Base-by-base conservation (phyloP, 2,888 invertebrate genomes). In the Drepanosiphum platanoidis region DNA sequence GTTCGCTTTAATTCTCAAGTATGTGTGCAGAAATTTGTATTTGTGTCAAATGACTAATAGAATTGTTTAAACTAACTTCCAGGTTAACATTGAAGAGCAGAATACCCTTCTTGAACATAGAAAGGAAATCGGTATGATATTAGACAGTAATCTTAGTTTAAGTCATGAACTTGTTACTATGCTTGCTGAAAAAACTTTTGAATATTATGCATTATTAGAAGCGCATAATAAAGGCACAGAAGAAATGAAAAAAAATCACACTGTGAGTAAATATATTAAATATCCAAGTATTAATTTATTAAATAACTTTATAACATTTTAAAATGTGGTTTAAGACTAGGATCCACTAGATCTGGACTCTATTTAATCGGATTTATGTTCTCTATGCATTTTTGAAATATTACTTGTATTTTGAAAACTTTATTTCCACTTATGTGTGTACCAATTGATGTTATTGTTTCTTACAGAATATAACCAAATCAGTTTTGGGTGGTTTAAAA, bases 141-240 rank as follows among this genome's bases (percentile, higher is more conserved):
- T 84, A 9, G 68, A 84, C 2, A 84, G 75, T 52, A 84, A 84
- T 34, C 74, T 75, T 13, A 22, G 46, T 77, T 75, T 84, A 8
- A 84, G 83, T 68, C 75, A 75, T 18, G 75, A 84, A 75, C 13
- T 87, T n/a, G 86, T 81, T 30, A 58, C 80, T 36, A 86, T 80
- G 86, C 64, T 87, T 61, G 82, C 86, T 15, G 86, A 86, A 70
- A 78, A 87, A 68, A 39, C 86, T 71, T 86, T 78, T 64, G 71
- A 87, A 30, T 84, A 87, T 68, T 86, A 87, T 79, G 61, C 64
- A 42, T 81, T 87, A 46, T 84, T 87, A 58, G 78, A 86, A 27
- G 93, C 92, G 0, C 92, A 92, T 86, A 92, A 92, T 34, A 91
- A 91, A 80, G 90, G 91, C 2, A 92, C 93, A 0, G 91, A 92